phyloP scores from a whole-genome alignment of 2,113 vertebrate genomes.

The Pholis gunnellus region DNA sequence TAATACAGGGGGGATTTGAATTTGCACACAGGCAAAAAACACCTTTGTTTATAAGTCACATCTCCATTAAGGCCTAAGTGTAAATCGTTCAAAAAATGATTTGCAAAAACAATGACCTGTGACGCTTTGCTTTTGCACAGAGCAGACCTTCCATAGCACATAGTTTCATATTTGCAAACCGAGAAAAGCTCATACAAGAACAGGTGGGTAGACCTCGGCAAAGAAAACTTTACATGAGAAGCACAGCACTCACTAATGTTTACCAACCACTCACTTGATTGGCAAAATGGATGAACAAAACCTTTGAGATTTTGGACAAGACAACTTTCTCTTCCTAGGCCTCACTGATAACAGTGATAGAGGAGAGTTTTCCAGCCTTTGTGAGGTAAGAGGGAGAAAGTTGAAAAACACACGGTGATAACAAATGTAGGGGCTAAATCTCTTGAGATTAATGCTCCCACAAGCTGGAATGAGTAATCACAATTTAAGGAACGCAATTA shows the following conservation, averaged over 20 bases:
- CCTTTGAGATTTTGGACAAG: conserved; percentile 66
- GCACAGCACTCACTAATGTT: conserved; percentile 38
- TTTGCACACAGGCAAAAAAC: conserved; percentile 4
- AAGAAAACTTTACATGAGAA: conserved; percentile 43
- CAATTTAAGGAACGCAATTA: conserved; percentile 67
- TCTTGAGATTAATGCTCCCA: conserved; percentile 64
- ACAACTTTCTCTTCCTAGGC: conserved; percentile 54
- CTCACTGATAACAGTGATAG: conserved; percentile 61
- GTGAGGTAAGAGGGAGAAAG: conserved; percentile 45
- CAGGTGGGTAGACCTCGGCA: neutral
- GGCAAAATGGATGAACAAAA: conserved; percentile 67
- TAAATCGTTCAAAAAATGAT: conserved; percentile 7
- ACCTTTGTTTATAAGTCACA: neutral
- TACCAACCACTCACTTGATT: conserved; percentile 44
- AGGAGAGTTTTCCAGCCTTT: conserved; percentile 27
- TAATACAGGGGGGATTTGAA: conserved; percentile 10
- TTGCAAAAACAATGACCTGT: conserved; percentile 3
- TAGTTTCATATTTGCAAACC: conserved; percentile 21
- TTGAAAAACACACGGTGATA: conserved; percentile 39
- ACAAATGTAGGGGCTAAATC: conserved; percentile 58
- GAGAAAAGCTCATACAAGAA: conserved; percentile 18
- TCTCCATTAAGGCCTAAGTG: neutral
- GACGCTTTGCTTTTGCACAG: neutral
- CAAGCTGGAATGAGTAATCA: conserved; percentile 65
- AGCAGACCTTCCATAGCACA: neutral